Evolutionary conservation across 2,888 invertebrate genomes (phyloP).

Genomic region (Dolomedes plantarius): DNA sequence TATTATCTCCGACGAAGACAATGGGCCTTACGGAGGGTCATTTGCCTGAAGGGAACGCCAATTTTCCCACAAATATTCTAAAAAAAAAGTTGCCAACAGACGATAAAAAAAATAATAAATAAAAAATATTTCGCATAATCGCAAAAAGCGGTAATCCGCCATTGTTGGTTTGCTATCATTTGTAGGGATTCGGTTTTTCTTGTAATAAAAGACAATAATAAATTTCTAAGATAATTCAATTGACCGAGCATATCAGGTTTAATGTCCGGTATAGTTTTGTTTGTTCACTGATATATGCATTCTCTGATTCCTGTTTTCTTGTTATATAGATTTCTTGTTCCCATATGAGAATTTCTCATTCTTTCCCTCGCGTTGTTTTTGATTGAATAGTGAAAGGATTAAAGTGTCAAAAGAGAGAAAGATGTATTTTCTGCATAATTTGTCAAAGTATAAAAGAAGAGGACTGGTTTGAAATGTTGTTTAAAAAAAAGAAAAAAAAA

Average conservation of each 20-base stretch:
- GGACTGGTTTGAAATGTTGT: too few relatives aligned
- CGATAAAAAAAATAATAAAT: not conserved
- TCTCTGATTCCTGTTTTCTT: too few relatives aligned
- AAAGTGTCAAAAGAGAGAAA: too few relatives aligned
- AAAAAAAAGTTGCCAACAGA: slow-evolving; percentile 24
- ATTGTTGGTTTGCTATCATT: slow-evolving; percentile 44
- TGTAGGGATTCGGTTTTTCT: slow-evolving; percentile 4
- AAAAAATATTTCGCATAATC: slow-evolving; percentile 46
- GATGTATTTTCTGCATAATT: too few relatives aligned
- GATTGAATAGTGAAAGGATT: too few relatives aligned
- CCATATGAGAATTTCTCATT: too few relatives aligned
- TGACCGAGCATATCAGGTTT: not conserved
- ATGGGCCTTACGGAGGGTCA: slow-evolving; percentile 58
- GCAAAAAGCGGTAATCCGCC: slow-evolving; percentile 17
- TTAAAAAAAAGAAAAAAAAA: too few relatives aligned
- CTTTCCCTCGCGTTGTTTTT: too few relatives aligned
- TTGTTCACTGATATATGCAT: too few relatives aligned
- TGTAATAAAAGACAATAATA: not conserved
- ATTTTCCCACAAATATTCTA: slow-evolving; percentile 57
- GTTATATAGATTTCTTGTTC: too few relatives aligned
- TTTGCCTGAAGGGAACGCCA: slow-evolving; percentile 28
- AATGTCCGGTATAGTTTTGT: too few relatives aligned
- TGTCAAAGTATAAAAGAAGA: too few relatives aligned
- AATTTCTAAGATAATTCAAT: not conserved
- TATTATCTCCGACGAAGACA: slow-evolving; percentile 34